A percentile compares a stretch with the other conserved stretches of the same genome.
These are phyloP conservation scores for Manacus vitellinus DNA, from an alignment of 2,113 vertebrate genomes.

Conservation along the genomic window DNA sequence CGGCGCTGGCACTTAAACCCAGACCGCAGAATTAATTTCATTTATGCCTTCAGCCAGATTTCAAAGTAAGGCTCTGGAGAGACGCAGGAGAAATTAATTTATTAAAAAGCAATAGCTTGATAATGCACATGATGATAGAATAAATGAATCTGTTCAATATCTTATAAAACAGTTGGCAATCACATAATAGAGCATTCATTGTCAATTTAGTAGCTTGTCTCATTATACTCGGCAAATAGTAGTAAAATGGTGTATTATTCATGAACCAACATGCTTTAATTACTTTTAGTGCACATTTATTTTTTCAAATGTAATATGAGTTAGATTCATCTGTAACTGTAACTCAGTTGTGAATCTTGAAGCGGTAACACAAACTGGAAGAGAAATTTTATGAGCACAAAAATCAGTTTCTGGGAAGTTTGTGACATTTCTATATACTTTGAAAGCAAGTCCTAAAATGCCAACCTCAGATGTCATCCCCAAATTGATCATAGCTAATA, in stretches of 20 bases:
- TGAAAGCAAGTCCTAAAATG: not conserved
- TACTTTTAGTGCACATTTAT: conserved; percentile 74
- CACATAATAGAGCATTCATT: conserved; percentile 74
- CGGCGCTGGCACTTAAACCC: not conserved
- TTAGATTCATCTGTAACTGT: conserved; percentile 61
- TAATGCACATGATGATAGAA: conserved; percentile 74
- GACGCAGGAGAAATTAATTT: conserved; percentile 78
- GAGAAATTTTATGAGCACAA: not conserved
- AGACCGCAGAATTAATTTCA: conserved; percentile 67
- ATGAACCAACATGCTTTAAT: conserved; percentile 78
- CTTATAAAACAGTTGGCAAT: conserved; percentile 81
- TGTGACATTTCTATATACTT: not conserved
- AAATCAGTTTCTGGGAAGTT: conserved; percentile 1
- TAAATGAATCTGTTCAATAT: conserved; percentile 77
- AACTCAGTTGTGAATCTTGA: conserved; percentile 50
- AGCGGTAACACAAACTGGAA: not conserved
- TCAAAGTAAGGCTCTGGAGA: conserved; percentile 71
- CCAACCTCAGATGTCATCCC: not conserved
- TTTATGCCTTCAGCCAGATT: conserved; percentile 70
- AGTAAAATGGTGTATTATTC: conserved; percentile 80
- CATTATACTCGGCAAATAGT: conserved; percentile 74
- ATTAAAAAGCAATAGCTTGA: conserved; percentile 79
- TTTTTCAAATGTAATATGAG: conserved; percentile 70
- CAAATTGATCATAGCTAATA: not conserved
- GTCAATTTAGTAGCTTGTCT: conserved; percentile 73